phyloP scores from a whole-genome alignment of 2,888 invertebrate genomes.

The Acanthosoma haemorrhoidale region DNA sequence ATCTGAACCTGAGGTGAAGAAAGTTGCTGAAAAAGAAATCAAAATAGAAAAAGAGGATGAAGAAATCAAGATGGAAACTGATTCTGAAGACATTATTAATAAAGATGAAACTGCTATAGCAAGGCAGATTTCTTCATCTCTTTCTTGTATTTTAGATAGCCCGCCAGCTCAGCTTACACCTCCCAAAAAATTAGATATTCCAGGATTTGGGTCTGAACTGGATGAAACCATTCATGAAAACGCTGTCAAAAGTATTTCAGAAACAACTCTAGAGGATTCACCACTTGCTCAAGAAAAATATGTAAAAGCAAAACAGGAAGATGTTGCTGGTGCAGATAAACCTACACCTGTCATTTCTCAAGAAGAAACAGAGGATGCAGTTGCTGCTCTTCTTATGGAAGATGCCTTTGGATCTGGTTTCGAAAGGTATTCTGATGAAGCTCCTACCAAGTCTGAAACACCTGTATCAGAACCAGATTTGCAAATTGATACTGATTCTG shows the following conservation, averaged over 20 bases:
- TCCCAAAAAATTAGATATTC: conserved; percentile 55
- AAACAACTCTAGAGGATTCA: conserved; percentile 46
- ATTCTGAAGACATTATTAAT: background rate
- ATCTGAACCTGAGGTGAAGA: conserved; percentile 43
- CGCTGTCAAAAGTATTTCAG: conserved; percentile 73
- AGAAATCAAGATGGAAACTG: conserved; percentile 9
- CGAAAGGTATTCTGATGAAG: conserved; percentile 48
- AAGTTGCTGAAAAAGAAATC: conserved; percentile 34
- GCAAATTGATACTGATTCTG: conserved; percentile 80
- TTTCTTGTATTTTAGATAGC: conserved; percentile 38
- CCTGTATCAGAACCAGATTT: conserved; percentile 78
- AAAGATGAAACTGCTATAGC: conserved; percentile 45
- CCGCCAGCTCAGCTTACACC: conserved; percentile 40
- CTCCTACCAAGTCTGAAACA: conserved; percentile 72
- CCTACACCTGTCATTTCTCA: conserved; percentile 64
- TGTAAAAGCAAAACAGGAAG: conserved; percentile 45
- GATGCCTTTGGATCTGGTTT: conserved; percentile 75
- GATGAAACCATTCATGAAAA: conserved; percentile 70
- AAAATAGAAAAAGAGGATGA: conserved; percentile 31
- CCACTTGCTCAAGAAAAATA: conserved; percentile 39
- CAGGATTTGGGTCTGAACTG: conserved; percentile 60
- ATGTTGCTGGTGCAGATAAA: conserved; percentile 53
- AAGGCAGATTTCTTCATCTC: conserved; percentile 41
- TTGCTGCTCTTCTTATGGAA: conserved; percentile 71
- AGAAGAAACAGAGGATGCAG: conserved; percentile 88